Evolutionary conservation across 2,113 vertebrate genomes (phyloP), one percentile per base, ranked within the genome.

Genomic region (Osmerus mordax): DNA sequence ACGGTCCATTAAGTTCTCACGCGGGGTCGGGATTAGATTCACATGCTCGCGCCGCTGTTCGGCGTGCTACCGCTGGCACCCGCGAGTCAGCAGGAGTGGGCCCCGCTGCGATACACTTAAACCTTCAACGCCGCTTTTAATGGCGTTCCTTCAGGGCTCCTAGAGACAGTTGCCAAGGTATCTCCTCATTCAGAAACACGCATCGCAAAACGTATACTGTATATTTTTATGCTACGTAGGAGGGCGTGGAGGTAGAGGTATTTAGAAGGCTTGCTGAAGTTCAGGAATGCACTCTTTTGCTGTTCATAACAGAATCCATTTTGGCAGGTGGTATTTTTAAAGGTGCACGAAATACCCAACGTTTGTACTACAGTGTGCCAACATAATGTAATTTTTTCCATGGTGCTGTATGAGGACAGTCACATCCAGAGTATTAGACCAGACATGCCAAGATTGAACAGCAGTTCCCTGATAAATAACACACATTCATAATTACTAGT

Each of bases 1-100:
- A 79, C 28, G 78, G 85, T 74, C 81, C 87, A 86, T 91, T 88
- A 87, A 81, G 76, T 80, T 83, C 81, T 79, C 83, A 86, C 75
- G 77, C 71, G 66, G 59, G 65, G 59, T 77, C 72, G 76, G 69
- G 81, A 84, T 84, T 88, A 65, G 70, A 79, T 84, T 86, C 79
- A 71, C 75, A 21, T 69, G 58, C 75, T 70, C 78, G 67, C 53
- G 73, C 47, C 70, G 77, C n/a, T 2, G 62, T 66, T 47, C 61
- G 60, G 52, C 77, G 73, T 63, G 80, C 29, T 72, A 68, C 55
- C 59, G 21, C 77, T 16, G 59, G 67, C 75, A 65, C 32, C 70
- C 25, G 29, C 29, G 29, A 32, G 29, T 32, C 29, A 32, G 61
- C 70, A 64, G 55, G 52, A 58, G 66, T 16, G 41, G 19, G 29